phyloP scores from a whole-genome alignment of 2,888 invertebrate genomes.

The Alloscopus bannaensis region DNA sequence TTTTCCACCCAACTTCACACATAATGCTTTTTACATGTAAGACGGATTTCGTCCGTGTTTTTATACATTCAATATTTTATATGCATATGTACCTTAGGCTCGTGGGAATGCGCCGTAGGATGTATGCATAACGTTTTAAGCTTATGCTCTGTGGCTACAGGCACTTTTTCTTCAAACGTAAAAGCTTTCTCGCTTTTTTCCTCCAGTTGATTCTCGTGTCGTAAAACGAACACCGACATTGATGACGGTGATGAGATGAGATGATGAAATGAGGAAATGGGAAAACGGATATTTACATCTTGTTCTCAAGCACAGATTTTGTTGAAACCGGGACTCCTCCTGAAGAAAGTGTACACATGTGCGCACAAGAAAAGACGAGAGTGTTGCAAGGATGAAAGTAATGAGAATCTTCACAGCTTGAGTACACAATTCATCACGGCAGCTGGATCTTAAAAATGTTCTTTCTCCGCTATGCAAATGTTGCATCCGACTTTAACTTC shows the following conservation, averaged over 20 bases:
- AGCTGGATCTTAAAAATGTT: background rate
- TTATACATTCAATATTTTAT: too few species aligned
- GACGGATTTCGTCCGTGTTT: constrained; percentile 33
- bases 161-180: background rate
- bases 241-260: constrained; percentile 19
- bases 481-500: constrained; percentile 17
- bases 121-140: constrained; percentile 1
- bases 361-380: background rate
- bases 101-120: constrained; percentile 10
- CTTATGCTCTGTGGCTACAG: background rate
- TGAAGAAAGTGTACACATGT: background rate
- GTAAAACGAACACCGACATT: background rate
- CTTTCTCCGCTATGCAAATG: background rate
- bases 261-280: constrained; percentile 6
- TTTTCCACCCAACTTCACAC: too few species aligned
- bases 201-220: too few species aligned
- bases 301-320: background rate
- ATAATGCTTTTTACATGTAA: constrained; percentile 34
- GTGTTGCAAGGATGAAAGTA: background rate
- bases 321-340: background rate
- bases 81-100: too few species aligned
- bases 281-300: constrained; percentile 3
- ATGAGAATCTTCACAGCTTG: constrained; percentile 22
- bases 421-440: constrained; percentile 14
- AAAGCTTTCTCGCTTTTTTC: background rate